Evolutionary conservation across 2,888 invertebrate species (phyloP), one percentile per base, ranked within the genome.

Genomic region (Spicauda simplicius): DNA sequence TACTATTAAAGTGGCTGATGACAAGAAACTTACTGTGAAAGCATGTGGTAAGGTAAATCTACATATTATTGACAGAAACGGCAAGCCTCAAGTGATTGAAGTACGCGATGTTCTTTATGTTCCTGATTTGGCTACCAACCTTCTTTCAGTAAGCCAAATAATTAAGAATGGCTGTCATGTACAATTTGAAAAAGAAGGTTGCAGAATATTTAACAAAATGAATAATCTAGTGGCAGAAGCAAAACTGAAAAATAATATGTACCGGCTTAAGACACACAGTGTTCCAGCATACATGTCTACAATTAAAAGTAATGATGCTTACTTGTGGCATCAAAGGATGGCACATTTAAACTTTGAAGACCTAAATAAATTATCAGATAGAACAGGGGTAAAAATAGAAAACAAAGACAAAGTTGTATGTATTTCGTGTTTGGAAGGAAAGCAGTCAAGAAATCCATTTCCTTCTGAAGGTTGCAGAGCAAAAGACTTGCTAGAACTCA

Each of bases 401-500:
- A 57, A 64, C 4, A 66, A 68, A 61, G 37, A 61, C 18, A 70
- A 67, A 18, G 14, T 41, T 10, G 30, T 53, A 14, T 70, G 66
- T 16, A 50, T 69, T 33, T 59, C 62, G 14, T 72, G 72, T 59
- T 52, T 65, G 33, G 63, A 73, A 52, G 74, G 71, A 2, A 74
- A 74, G 53, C 72, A 72, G 20, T 64, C 72, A 37, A 63, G 72
- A 20, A 33, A 48, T 12, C 60, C 70, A 25, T 72, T 73, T 48
- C 67, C 59, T 48, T 55, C 54, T 25, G 53, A 62, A 52, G 70
- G 64, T 20, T 61, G 68, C 45, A 50, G 70, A 50, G 70, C 69
- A 76, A 20, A 76, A 79, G 76, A 72, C 14, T 30, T 33, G 14
- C 53, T 66, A 41, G 72, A 70, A 73, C 72, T 69, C 76, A 77